Conservation (phyloP, 2,888 invertebrate genomes). For the Taenaris catops region DNA sequence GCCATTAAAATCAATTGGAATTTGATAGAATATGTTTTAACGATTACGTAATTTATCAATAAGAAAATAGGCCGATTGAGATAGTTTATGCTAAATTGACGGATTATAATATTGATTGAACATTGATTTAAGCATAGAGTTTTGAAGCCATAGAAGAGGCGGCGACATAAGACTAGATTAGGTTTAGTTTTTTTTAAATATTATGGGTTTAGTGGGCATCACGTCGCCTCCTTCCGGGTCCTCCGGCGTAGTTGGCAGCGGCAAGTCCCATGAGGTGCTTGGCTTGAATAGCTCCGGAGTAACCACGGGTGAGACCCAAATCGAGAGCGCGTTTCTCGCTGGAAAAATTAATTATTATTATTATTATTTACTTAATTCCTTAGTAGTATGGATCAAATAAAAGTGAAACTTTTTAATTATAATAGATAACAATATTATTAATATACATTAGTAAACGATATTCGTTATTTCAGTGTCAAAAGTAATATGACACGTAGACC, state of each 20-base stretch:
- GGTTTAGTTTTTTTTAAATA: background rate
- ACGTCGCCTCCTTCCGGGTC: slow-evolving; percentile 93
- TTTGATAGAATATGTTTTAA: no score
- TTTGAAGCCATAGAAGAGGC: slow-evolving; percentile 16
- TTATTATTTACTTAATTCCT: no score
- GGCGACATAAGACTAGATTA: slow-evolving; percentile 13
- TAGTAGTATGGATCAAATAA: no score
- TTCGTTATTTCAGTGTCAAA: no score
- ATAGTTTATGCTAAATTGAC: slow-evolving; percentile 14
- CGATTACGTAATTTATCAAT: background rate
- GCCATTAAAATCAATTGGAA: no score
- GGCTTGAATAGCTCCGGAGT: slow-evolving; percentile 93
- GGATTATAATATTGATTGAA: slow-evolving; percentile 15
- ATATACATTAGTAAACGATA: no score
- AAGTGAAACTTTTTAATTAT: no score
- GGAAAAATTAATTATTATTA: slow-evolving; percentile 37
- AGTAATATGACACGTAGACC: no score
- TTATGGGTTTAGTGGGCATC: slow-evolving; percentile 49
- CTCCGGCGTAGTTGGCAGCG: slow-evolving; percentile 93
- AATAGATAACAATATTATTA: no score
- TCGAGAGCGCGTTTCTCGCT: slow-evolving; percentile 94
- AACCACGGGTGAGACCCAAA: slow-evolving; percentile 92
- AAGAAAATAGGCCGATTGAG: slow-evolving; percentile 18
- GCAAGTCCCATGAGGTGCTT: slow-evolving; percentile 95
- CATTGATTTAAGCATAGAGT: slow-evolving; percentile 18